phyloP scores from a whole-genome alignment of 2,888 invertebrate genomes.

The Lordiphosa andalusiaca region DNA sequence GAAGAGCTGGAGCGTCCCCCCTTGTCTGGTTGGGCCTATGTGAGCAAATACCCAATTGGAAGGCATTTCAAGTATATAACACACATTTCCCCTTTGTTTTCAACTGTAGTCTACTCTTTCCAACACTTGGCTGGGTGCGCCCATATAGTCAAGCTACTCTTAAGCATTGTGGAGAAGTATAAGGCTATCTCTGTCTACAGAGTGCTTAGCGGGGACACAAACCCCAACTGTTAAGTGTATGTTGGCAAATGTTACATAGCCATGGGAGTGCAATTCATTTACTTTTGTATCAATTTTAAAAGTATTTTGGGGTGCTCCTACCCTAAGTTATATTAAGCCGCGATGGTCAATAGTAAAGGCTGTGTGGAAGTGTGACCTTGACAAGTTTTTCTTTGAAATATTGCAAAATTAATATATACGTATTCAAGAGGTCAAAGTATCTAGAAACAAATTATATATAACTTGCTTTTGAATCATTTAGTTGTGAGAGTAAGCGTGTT shows the following conservation, averaged over 20 bases:
- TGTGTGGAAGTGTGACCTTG: too few relatives aligned
- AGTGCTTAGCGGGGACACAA: slow-evolving; percentile 40
- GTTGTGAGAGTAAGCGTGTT: too few relatives aligned
- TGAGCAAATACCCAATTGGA: slow-evolving; percentile 36
- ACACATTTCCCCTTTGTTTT: slow-evolving; percentile 37
- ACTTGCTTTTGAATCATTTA: too few relatives aligned
- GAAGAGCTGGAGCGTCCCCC: slow-evolving; percentile 6
- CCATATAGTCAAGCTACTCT: slow-evolving; percentile 13
- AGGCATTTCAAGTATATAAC: slow-evolving; percentile 30
- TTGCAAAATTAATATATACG: too few relatives aligned
- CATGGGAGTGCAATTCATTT: too few relatives aligned
- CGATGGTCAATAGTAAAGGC: too few relatives aligned
- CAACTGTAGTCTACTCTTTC: slow-evolving; percentile 15
- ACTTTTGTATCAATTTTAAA: too few relatives aligned
- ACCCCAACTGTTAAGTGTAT: slow-evolving; percentile 47
- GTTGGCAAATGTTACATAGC: slow-evolving; percentile 11
- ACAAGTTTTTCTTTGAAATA: too few relatives aligned
- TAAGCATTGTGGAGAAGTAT: neutral
- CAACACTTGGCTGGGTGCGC: neutral
- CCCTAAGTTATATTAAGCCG: too few relatives aligned
- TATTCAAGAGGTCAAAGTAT: too few relatives aligned
- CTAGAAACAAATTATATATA: too few relatives aligned
- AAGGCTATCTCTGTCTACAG: slow-evolving; percentile 12
- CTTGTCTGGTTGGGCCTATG: slow-evolving; percentile 22
- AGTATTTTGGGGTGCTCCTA: too few relatives aligned